Evolutionary conservation across 2,797 vertebrate genomes (phyloP), one percentile per base, ranked within the genome.

Genomic region (Brotula barbata): DNA sequence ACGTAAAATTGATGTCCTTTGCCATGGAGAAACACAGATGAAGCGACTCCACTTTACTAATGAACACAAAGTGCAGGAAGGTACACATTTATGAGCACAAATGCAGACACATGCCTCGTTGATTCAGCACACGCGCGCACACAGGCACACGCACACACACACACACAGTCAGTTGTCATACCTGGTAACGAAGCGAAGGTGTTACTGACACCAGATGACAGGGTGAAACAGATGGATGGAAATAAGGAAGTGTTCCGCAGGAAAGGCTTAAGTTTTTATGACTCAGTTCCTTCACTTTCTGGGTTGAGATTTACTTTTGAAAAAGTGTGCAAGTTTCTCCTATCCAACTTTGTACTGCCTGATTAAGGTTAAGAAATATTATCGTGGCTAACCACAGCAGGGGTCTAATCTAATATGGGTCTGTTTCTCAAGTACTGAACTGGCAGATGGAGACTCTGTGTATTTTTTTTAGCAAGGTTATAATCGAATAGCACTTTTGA

Each of bases 311-410:
- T 49, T 72, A 81, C 33, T 40, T 43, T 48, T 56, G 57, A 4
- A 71, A 78, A 8, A 28, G 25, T 28, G 25, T 82, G 80, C 70
- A 68, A 71, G 58, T 58, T 64, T 58, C 39, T 48, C 57, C 48
- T 25, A 47, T 71, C 13, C 49, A 58, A 39, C 56, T 52, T 52
- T 58, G 64, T 43, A 56, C 40, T 55, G 64, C 70, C 58, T 63
- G 68, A 77, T 41, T 23, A 75, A n/a, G n/a, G 63, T 46, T 48
- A 64, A 53, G 57, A 19, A 72, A 64, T 77, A 49, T 68, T 49
- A 36, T 22, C 12, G 2, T n/a, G n/a, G 31, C 19, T 23, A 37
- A 1, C n/a, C 21, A 48, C 16, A 25, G 34, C 14, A 41, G n/a
- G n/a, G 25, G 8, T 28, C 4, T 28, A 28, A 28, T 8, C 25